Evolutionary conservation across 2,888 invertebrate species (phyloP).

Genomic region (Lasioglossum calceatum): DNA sequence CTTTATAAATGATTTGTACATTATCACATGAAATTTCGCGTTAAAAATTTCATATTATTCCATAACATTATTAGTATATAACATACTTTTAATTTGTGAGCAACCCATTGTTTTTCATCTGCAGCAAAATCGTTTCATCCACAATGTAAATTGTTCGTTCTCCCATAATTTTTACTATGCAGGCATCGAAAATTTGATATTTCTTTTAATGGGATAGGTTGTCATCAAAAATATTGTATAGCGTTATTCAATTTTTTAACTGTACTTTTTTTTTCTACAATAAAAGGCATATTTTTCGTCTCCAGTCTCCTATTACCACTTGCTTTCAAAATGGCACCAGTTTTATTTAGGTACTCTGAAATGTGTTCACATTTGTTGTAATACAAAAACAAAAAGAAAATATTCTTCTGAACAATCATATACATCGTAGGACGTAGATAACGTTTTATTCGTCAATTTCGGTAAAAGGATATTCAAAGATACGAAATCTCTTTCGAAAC

Average conservation of each 20-base stretch:
- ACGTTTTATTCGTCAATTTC: slow-evolving; percentile 30
- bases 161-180: slow-evolving; percentile 36
- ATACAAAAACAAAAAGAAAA: slow-evolving; percentile 14
- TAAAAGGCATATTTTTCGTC: slow-evolving; percentile 26
- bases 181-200: slow-evolving; percentile 33
- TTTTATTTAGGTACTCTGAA: slow-evolving; percentile 22
- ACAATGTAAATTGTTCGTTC: slow-evolving; percentile 32
- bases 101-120: slow-evolving; percentile 63
- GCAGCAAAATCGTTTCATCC: background rate
- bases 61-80: slow-evolving; percentile 67
- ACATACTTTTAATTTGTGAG: slow-evolving; percentile 73
- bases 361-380: slow-evolving; percentile 14
- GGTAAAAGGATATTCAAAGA: slow-evolving; percentile 31
- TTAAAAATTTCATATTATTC: slow-evolving; percentile 76
- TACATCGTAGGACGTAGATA: slow-evolving; percentile 18
- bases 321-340: slow-evolving; percentile 56
- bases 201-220: background rate
- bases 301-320: slow-evolving; percentile 31
- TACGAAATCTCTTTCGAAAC: slow-evolving; percentile 19
- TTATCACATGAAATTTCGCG: slow-evolving; percentile 77
- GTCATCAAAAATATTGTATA: slow-evolving; percentile 20
- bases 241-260: slow-evolving; percentile 2
- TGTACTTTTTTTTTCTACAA: slow-evolving; percentile 13
- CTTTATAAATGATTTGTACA: slow-evolving; percentile 78
- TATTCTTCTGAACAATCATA: slow-evolving; percentile 3